These are phyloP conservation scores for Liparis tanakae DNA, from an alignment of 2,797 vertebrate genomes.

Conservation along the genomic window DNA sequence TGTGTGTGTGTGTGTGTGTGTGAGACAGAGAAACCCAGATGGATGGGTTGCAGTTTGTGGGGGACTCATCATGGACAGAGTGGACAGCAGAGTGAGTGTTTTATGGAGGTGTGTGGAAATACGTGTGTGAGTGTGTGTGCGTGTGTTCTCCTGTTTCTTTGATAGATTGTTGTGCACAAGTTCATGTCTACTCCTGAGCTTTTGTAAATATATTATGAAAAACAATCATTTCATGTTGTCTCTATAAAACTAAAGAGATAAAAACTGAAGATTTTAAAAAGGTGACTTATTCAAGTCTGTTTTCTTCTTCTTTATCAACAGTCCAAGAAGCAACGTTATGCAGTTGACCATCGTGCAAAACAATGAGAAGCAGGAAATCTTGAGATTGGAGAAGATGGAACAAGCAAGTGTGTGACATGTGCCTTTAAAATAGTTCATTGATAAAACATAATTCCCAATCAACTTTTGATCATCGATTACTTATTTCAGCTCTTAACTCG, in stretches of 20 bases:
- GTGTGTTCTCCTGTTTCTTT: too few relatives aligned
- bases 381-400: not conserved
- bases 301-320: too few relatives aligned
- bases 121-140: too few relatives aligned
- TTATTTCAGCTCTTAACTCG: not conserved
- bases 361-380: not conserved
- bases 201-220: too few relatives aligned
- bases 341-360: not conserved
- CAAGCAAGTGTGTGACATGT: not conserved
- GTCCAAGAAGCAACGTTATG: not conserved
- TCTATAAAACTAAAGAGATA: not conserved
- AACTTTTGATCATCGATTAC: not conserved
- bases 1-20: too few relatives aligned
- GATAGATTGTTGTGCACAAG: too few relatives aligned
- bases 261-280: not conserved
- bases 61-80: too few relatives aligned
- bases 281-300: not conserved
- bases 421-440: not conserved
- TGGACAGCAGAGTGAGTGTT: too few relatives aligned
- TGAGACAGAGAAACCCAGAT: too few relatives aligned
- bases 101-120: too few relatives aligned
- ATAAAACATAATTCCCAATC: not conserved
- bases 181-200: too few relatives aligned
- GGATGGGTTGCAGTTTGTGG: too few relatives aligned
- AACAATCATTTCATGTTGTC: not conserved